A percentile compares a stretch with the other conserved stretches of the same genome.
Evolutionary conservation across 2,113 vertebrate genomes (phyloP).

Genomic region (Eulemur rufifrons): DNA sequence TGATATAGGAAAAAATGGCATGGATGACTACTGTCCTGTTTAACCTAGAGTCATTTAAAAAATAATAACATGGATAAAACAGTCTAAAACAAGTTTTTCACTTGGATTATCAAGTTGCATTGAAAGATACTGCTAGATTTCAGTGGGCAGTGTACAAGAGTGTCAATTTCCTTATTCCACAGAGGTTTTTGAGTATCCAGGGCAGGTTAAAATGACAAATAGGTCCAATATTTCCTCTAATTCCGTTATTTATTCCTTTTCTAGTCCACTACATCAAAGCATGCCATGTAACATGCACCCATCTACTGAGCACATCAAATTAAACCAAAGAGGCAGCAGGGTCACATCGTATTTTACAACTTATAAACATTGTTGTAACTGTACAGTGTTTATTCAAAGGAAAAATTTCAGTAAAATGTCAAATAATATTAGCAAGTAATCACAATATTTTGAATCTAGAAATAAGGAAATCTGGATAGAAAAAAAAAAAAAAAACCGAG

Average conservation of each 20-base stretch:
- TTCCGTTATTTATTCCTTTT: slow-evolving; percentile 47
- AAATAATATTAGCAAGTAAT: slow-evolving; percentile 28
- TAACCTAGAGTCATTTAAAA: neutral
- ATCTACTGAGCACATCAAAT: neutral
- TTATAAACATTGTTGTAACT: neutral
- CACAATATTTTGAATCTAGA: neutral
- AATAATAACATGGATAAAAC: slow-evolving; percentile 22
- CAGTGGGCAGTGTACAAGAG: neutral
- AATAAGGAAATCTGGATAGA: neutral
- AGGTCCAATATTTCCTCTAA: slow-evolving; percentile 44
- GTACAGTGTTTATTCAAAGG: neutral
- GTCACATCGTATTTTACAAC: neutral
- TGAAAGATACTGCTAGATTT: slow-evolving; percentile 41
- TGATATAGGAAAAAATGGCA: neutral
- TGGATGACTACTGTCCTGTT: neutral
- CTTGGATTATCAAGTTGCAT: neutral
- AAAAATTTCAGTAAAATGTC: slow-evolving; percentile 32
- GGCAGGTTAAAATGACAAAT: slow-evolving; percentile 30
- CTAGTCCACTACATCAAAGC: neutral
- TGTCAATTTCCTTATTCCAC: slow-evolving; percentile 30
- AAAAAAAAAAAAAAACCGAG: neutral
- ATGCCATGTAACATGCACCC: neutral
- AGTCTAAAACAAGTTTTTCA: neutral
- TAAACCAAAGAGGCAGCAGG: neutral
- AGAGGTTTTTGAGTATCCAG: neutral